Evolutionary conservation across 1,140 invertebrate species (phyloP).

Genomic region (Hestina assimilis): DNA sequence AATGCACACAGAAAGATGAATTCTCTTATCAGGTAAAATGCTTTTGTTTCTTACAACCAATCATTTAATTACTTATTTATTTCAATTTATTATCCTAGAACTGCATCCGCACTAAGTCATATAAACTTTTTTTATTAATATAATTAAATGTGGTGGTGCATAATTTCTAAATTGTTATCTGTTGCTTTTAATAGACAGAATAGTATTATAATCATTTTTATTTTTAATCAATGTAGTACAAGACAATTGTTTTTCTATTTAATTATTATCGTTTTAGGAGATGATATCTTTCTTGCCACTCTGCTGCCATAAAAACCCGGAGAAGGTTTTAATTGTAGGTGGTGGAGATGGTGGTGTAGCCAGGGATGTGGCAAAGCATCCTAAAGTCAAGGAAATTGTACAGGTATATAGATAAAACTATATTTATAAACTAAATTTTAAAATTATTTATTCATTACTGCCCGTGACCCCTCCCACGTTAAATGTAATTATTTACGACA

Average conservation of each 20-base stretch:
- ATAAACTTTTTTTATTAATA: no score
- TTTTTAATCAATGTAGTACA: no score
- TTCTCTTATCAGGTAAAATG: conserved; percentile 94
- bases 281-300: conserved; percentile 98
- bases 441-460: no score
- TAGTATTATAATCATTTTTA: no score
- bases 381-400: conserved; percentile 89
- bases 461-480: no score
- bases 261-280: conserved; percentile 80
- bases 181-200: no score
- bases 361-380: conserved; percentile 96
- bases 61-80: background rate
- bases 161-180: no score
- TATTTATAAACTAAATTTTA: no score
- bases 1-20: conserved; percentile 97
- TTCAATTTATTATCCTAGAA: background rate
- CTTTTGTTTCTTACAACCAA: background rate
- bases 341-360: conserved; percentile 98
- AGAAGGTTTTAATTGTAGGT: conserved; percentile 96
- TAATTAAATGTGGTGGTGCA: no score
- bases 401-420: conserved; percentile 73
- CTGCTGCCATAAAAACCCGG: conserved; percentile 93
- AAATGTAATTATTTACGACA: no score
- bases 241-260: background rate
- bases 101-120: background rate